Base-by-base conservation (phyloP, 2,888 invertebrate species). In the Dynastes hyllus region DNA sequence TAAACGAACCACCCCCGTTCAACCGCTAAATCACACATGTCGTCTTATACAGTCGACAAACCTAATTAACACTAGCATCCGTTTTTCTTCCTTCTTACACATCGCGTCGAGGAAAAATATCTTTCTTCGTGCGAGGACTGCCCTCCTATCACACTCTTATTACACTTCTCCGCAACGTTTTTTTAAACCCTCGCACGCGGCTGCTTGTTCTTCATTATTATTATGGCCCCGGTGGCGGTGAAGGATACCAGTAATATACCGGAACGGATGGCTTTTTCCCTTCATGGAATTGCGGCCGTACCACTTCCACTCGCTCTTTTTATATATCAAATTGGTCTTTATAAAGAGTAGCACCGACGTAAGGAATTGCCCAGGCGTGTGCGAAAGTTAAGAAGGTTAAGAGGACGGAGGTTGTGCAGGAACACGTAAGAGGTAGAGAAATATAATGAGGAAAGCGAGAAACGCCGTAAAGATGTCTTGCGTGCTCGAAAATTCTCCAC, bases 281-380 rank as follows among this genome's bases (percentile, higher is more conserved):
- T 63, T 75, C 66, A 22, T 40, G 29, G 73, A 58, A 58, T 73
- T 58, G 73, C 58, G 22, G 51, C 73, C 32, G 16, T 58, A 58
- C 73, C 58, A 37, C 32, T 73, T 73, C 58, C 73, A 32, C 9
- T 8, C 45, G 45, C 66, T 27, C 58, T 61, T 73, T 73, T 73
- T 73, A 73, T 73, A 73, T 73, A 45, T 73, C 73, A 55, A 73
- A 73, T 73, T 73, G 73, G 73, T 73, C 73, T 73, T 73, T 73
- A 58, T 73, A 73, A 58, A 70, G 70, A 70, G 53, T 53, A 27
- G 13, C 55, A 32, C 13, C 53, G 55, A 55, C 13, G 55, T 22
- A 58, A 58, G n/a, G 22, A 58, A 58, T 16, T 16, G 9, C 8
- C 6, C 3, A 2, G 22, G 55, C 22, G 55, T 58, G 55, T 2